Base-by-base conservation (phyloP, 1,140 invertebrate genomes). In the Leptinotarsa defecta region DNA sequence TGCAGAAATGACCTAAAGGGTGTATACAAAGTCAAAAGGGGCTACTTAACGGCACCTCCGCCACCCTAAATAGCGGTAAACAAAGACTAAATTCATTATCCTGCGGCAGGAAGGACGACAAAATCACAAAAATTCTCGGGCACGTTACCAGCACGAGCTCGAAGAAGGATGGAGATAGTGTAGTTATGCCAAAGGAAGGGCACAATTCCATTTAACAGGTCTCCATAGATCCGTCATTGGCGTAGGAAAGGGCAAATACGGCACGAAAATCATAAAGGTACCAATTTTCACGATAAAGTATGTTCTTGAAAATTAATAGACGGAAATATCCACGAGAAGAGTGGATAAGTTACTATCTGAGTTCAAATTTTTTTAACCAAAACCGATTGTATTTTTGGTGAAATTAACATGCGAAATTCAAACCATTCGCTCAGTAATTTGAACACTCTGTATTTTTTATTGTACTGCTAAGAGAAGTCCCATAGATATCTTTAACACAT, bases 81-180 rank as follows among this genome's bases (percentile, higher is more conserved):
- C 70, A 71, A 71, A 71, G 70, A 49, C 70, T 57, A 71, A 71
- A 49, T 57, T 57, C 52, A 57, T 57, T 57, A 57, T 57, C 52
- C 52, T 19, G 15, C 34, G 67, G 43, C 43, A 68, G 67, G 34
- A 64, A 62, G 52, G 13, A 27, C 19, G 43, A 65, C 20, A 62
- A 73, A 71, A 71, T 73, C 63, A 65, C 71, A 65, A 48, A 73
- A 73, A 63, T 74, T 48, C 63, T 72, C 71, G 73, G 73, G 74
- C 77, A 78, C 77, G 77, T 73, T 75, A 71, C 74, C 34, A 75
- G 77, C 77, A 78, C 77, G 77, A 78, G 77, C 77, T 68, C 22
- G 27, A 49, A 64, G 34, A 68, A 74, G 71, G 67, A 77, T 24
- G 64, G 61, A 70, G n/a, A 64, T 70, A 64, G 49, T 65, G 34